A percentile compares a stretch with the other conserved stretches of the same genome.
phyloP scores from a whole-genome alignment of 2,113 vertebrate genomes.

The Ailuropoda melanoleuca region DNA sequence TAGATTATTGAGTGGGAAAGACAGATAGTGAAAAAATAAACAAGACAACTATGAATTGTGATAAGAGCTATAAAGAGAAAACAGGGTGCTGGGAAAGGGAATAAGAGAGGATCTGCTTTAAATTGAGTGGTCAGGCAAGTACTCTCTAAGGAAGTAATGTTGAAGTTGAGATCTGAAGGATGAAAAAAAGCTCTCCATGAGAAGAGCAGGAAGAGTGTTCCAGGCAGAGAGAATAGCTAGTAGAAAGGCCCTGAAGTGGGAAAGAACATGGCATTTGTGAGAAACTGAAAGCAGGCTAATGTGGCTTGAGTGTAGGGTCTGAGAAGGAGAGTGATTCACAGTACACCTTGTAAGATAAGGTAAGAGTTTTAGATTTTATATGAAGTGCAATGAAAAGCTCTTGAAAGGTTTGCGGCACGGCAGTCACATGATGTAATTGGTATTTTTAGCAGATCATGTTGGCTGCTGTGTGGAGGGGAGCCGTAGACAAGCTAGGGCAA shows the following conservation, averaged over 20 bases:
- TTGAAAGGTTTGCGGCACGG: neutral
- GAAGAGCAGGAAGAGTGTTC: neutral
- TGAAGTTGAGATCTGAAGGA: conserved; percentile 1
- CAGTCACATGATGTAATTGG: neutral
- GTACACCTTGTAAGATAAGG: neutral
- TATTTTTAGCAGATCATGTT: conserved; percentile 8
- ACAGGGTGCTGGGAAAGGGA: neutral
- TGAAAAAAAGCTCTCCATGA: neutral
- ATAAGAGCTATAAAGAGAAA: neutral
- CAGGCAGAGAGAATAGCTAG: neutral
- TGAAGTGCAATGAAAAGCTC: conserved; percentile 6
- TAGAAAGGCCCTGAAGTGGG: neutral
- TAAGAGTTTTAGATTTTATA: conserved; percentile 23
- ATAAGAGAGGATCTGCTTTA: neutral
- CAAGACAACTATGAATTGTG: neutral
- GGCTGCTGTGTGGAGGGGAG: neutral
- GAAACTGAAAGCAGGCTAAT: neutral
- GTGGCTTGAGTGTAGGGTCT: neutral
- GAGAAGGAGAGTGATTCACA: neutral
- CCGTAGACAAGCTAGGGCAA: neutral
- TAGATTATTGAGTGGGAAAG: neutral
- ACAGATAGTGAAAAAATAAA: neutral
- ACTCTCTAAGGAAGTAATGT: neutral
- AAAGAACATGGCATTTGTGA: conserved; percentile 20
- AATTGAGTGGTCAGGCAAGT: neutral